Evolutionary conservation across 2,797 vertebrate species (phyloP).

Genomic region (Falco berigora): DNA sequence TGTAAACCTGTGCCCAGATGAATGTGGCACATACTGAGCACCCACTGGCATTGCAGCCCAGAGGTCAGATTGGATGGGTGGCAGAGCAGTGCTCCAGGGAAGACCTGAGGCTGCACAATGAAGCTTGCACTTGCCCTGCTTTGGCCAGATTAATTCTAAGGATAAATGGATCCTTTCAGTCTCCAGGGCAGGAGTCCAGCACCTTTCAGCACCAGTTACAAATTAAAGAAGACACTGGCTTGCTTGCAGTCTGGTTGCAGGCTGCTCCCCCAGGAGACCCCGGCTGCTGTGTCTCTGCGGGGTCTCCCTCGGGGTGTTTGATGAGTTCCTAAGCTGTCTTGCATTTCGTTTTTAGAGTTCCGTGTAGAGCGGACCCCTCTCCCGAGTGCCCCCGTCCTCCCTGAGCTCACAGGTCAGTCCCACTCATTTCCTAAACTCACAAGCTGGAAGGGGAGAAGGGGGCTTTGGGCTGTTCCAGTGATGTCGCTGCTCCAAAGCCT

Average conservation of each 20-base stretch:
- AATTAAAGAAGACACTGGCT: background rate
- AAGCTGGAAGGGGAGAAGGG: conserved; percentile 73
- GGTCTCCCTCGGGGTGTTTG: conserved; percentile 16
- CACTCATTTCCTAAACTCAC: conserved; percentile 81
- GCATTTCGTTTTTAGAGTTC: conserved; percentile 99
- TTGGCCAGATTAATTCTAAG: background rate
- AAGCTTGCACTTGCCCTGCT: background rate
- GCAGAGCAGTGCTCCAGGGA: background rate
- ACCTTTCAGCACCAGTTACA: conserved; percentile 49
- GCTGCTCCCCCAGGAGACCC: conserved; percentile 9
- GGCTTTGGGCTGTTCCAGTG: conserved; percentile 44
- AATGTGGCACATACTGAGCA: background rate
- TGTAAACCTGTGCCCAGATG: background rate
- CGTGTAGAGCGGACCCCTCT: conserved; percentile 99
- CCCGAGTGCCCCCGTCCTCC: conserved; percentile 99
- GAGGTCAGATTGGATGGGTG: background rate
- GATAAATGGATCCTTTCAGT: background rate
- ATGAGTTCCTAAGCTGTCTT: conserved; percentile 85
- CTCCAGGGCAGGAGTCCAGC: conserved; percentile 19
- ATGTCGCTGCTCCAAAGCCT: background rate
- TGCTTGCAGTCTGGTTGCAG: background rate
- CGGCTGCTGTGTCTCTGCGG: background rate
- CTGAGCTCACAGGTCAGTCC: conserved; percentile 98
- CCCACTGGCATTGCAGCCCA: background rate
- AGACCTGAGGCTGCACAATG: background rate